These are phyloP conservation scores for Rana temporaria DNA, from an alignment of 2,113 vertebrate species.

Conservation along the genomic window DNA sequence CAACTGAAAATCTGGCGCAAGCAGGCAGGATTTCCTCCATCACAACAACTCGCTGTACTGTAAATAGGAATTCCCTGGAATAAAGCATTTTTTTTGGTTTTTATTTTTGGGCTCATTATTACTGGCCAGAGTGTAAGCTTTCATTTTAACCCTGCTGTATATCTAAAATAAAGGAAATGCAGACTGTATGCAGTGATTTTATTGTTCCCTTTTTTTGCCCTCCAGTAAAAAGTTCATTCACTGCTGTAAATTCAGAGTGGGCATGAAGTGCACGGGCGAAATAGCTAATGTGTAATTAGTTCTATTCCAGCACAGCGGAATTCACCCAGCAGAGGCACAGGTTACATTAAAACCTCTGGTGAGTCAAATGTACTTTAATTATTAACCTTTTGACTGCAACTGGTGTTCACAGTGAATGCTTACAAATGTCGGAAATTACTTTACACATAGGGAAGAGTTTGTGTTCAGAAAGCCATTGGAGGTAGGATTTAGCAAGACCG, in stretches of 20 bases:
- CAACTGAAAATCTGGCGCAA: background rate
- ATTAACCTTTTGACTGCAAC: slow-evolving; percentile 40
- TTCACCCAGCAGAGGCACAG: slow-evolving; percentile 1
- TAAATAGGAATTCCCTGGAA: background rate
- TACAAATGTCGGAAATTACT: background rate
- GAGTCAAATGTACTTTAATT: slow-evolving; percentile 58
- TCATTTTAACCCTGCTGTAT: slow-evolving; percentile 19
- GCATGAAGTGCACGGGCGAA: background rate
- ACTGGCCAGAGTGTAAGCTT: background rate
- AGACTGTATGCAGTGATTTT: slow-evolving; percentile 7
- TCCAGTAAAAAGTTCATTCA: slow-evolving; percentile 19
- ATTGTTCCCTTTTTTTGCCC: slow-evolving; percentile 24
- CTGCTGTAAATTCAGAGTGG: slow-evolving; percentile 8
- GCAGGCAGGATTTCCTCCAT: slow-evolving; percentile 8
- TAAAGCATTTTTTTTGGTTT: background rate
- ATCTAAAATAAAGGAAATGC: background rate
- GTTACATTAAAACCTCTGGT: slow-evolving; percentile 59
- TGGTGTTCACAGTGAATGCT: background rate
- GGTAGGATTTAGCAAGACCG: no score
- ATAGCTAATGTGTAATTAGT: slow-evolving; percentile 37
- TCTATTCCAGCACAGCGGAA: slow-evolving; percentile 41
- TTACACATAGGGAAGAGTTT: background rate
- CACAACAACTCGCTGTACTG: background rate
- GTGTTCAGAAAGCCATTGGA: no score
- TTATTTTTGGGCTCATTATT: slow-evolving; percentile 34